Conservation (phyloP, 64 coral and sea anemone species). For the Dendronephthya gigantea region DNA sequence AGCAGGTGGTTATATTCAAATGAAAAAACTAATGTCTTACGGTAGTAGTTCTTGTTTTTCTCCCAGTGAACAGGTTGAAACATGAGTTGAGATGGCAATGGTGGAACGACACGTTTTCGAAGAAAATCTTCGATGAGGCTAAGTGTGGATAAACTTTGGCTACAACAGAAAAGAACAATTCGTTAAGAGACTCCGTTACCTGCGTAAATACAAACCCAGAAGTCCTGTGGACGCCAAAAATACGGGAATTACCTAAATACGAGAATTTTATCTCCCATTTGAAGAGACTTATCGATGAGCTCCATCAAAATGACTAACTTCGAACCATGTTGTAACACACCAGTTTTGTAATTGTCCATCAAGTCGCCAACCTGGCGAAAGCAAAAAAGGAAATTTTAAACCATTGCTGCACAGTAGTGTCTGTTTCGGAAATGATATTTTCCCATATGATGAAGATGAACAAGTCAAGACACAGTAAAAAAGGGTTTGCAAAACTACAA, state of each 20-base stretch:
- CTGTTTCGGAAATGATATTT: too few species aligned
- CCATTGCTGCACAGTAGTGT: too few species aligned
- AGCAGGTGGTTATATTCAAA: neutral
- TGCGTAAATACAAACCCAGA: neutral
- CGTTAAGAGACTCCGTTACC: neutral
- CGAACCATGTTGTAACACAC: slow-evolving; percentile 57
- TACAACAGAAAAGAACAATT: slow-evolving; percentile 10
- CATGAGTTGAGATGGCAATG: slow-evolving; percentile 28
- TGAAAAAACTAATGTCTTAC: slow-evolving; percentile 25
- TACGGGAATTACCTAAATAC: slow-evolving; percentile 58
- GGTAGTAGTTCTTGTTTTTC: slow-evolving; percentile 78
- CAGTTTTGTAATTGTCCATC: slow-evolving; percentile 55
- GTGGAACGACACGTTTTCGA: slow-evolving; percentile 50
- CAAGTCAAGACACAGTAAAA: neutral
- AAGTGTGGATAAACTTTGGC: slow-evolving; percentile 90
- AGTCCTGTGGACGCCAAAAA: neutral
- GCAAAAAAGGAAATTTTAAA: neutral
- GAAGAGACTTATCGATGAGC: slow-evolving; percentile 71
- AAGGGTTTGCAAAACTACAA: neutral
- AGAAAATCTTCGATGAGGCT: slow-evolving; percentile 86
- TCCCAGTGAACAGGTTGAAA: slow-evolving; percentile 46
- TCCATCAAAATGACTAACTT: slow-evolving; percentile 85
- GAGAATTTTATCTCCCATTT: slow-evolving; percentile 69
- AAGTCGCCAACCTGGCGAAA: slow-evolving; percentile 55
- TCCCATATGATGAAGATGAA: neutral